Evolutionary conservation across 2,113 vertebrate species (phyloP).

Genomic region (Barbus barbus): DNA sequence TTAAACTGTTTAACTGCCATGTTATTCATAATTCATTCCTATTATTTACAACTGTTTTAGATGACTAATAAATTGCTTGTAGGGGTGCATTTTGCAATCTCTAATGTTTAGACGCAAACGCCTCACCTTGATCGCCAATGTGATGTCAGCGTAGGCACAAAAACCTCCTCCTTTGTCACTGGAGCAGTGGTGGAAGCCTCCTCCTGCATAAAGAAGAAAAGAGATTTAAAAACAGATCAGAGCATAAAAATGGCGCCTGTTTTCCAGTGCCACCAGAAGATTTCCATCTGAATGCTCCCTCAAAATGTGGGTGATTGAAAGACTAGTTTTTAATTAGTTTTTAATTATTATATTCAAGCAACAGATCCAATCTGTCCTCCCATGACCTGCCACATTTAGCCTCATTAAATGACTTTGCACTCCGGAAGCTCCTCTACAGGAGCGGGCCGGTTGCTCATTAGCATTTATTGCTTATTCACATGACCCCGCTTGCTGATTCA

Average conservation of each 20-base stretch:
- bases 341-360: slow-evolving; percentile 50
- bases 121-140: slow-evolving; percentile 89
- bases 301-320: slow-evolving; percentile 16
- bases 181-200: slow-evolving; percentile 97
- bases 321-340: slow-evolving; percentile 44
- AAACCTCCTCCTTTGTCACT: slow-evolving; percentile 93
- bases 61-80: background rate
- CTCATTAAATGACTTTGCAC: slow-evolving; percentile 50
- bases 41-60: too few relatives aligned
- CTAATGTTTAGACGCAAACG: background rate
- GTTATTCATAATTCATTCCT: too few relatives aligned
- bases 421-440: slow-evolving; percentile 40
- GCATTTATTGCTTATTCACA: slow-evolving; percentile 53
- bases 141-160: slow-evolving; percentile 95
- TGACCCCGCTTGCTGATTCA: slow-evolving; percentile 24
- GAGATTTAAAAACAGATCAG: slow-evolving; percentile 7
- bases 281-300: background rate
- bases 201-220: slow-evolving; percentile 75
- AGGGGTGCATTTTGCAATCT: background rate
- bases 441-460: slow-evolving; percentile 45
- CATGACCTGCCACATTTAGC: slow-evolving; percentile 42
- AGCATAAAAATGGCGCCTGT: background rate
- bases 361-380: slow-evolving; percentile 48
- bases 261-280: background rate
- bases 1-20: background rate